Percentiles rank a stretch among this genome's conserved stretches.
phyloP scores from a whole-genome alignment of 2,113 vertebrate species.

The Odobenus rosmarus region DNA sequence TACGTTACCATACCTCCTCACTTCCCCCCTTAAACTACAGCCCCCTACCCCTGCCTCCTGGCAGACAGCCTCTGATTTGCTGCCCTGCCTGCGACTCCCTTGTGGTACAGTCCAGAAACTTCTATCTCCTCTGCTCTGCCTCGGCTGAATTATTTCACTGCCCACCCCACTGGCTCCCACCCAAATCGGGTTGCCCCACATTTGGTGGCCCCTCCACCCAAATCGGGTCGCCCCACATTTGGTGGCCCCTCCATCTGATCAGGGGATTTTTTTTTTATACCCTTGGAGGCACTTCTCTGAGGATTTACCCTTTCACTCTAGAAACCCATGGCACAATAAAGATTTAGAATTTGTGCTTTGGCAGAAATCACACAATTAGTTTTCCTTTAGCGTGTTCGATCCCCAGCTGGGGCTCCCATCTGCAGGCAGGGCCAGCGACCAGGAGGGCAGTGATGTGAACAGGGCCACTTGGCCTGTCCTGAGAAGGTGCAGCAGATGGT shows the following conservation, averaged over 20 bases:
- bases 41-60: background rate
- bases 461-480: background rate
- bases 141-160: background rate
- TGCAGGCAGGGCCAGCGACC: background rate
- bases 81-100: background rate
- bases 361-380: background rate
- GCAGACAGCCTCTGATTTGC: background rate
- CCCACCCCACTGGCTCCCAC: background rate
- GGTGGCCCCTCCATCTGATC: background rate
- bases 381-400: background rate
- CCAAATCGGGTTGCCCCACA: background rate
- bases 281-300: background rate
- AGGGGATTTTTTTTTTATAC: background rate
- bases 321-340: background rate
- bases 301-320: background rate
- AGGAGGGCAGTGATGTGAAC: rapidly evolving
- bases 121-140: background rate
- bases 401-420: background rate
- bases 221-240: background rate
- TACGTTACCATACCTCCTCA: background rate
- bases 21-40: background rate
- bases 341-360: background rate
- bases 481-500: background rate
- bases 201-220: background rate
- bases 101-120: background rate